Evolutionary conservation across 1,140 invertebrate species (phyloP), one percentile per base, ranked within the genome.

Genomic region (Drosophila bocki): DNA sequence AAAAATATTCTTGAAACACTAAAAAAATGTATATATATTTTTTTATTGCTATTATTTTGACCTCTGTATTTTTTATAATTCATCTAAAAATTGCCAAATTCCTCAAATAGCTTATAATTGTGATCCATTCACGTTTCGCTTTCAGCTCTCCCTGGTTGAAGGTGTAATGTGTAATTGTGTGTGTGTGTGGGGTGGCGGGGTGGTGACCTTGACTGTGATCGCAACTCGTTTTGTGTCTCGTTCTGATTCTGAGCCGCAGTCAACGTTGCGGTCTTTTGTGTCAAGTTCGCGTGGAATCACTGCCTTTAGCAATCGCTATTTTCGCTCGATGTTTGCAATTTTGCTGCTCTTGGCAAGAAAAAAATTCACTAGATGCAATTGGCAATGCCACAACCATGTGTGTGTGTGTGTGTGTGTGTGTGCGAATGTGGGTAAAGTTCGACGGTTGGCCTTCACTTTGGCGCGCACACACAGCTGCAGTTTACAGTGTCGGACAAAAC

Each of bases 341-440:
- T 41, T 70, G 64, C 68, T 63, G 59, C 45, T 71, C 51, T 63
- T 44, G 58, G 45, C 62, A 57, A 65, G 47, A 65, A 62, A 61
- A 59, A 56, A 58, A 45, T 6, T 45, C 62, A 42, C 48, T 19
- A 68, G 64, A 67, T 68, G 67, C 67, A 68, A 68, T 15, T 70
- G 67, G 37, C 67, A 54, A 45, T 70, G 67, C 67, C 67, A 70
- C 63, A 68, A 19, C 19, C 45, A 22, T 17, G 58, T 68, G 57
- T 32, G 44, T 35, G 53, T n/a, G 39, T 26, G 53, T n/a, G 39
- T 26, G 15, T 11, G 45, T 67, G 44, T 50, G 33, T 29, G 47
- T 48, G 71, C 54, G 77, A 91, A 91, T 85, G 83, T 91, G 88
- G 88, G 88, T 91, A 91, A 91, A 91, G 90, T 91, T 91, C 90